Evolutionary conservation across 2,113 vertebrate genomes (phyloP), one percentile per base, ranked within the genome.

Genomic region (Limnothrissa miodon): DNA sequence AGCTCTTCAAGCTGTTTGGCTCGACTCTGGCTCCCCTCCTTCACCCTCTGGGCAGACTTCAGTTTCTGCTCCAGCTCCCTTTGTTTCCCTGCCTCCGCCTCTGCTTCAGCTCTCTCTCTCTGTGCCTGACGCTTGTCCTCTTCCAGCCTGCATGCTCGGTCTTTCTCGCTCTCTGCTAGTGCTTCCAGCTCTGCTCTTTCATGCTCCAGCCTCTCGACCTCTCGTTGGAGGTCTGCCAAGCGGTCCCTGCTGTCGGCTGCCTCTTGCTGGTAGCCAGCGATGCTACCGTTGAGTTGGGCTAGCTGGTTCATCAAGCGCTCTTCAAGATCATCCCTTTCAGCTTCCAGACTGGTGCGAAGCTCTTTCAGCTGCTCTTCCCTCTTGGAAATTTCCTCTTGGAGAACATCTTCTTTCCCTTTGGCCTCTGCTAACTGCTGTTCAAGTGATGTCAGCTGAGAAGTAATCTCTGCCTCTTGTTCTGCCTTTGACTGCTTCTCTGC

Each of bases 261-360:
- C 85, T 98, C 96, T 87, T 99, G 98, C 89, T 98, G 97, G 85
- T 98, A 99, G 91, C 97, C 96, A 1, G 97, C 98, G 42, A 99
- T 98, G 87, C 96, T 98, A 15, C 98, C 97, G 46, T 99, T 99
- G 80, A 99, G 95, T 91, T 99, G 97, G 70, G 98, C 97, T 90
- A 99, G 85, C 84, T 99, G 98, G 91, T 99, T 97, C 98, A 99
- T 99, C 45, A 99, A 93, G 81, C 95, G 92, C 86, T 99, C 98
- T 91, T 99, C 98, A 78, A 99, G 92, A 83, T 99, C 97, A 84
- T 99, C 98, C 80, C 98, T 99, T 86, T 99, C 98, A 0, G 90
- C 86, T 84, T 96, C 97, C 4, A 97, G 91, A 0, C 94, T 90
- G 53, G 85, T 92, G 53, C 93, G 93, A 80, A 95, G 91, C 86